Evolutionary conservation across 2,113 vertebrate species (phyloP), one percentile per base, ranked within the genome.

Genomic region (Progne subis): DNA sequence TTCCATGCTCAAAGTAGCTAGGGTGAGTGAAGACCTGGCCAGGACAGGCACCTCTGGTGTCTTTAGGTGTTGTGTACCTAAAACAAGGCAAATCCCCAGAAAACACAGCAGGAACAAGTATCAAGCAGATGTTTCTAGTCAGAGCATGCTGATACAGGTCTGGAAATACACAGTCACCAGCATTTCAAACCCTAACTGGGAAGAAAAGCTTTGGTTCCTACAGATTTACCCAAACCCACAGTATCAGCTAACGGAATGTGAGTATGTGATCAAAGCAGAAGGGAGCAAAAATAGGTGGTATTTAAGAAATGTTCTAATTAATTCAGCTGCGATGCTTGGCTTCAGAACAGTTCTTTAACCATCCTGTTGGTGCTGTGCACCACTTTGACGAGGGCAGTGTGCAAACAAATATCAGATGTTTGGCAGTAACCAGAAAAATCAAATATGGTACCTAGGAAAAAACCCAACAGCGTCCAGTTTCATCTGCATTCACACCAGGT

Each of bases 331-430:
- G 82, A 25, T 8, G 71, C 71, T 84, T 88, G 94, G 94, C 84
- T 96, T 65, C 39, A 32, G 63, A 81, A 90, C 57, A 69, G 60
- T 29, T 89, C 59, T 49, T 56, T 65, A 94, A 65, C 92, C 85
- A 92, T 85, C 95, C 29, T 68, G 60, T 59, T 92, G 71, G 75
- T 77, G 88, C 65, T 87, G 65, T 12, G 61, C 72, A 94, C 79
- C 70, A 80, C 83, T 92, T 86, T 37, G 83, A 94, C 37, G 94
- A 47, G n/a, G 74, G 32, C 82, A 92, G 90, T 70, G 53, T 88
- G 92, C 91, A 96, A 93, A 96, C 92, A 96, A 95, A 70, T 80
- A 94, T 90, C 94, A 95, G 96, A 93, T 87, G 82, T 85, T 89
- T 96, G 93, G 92, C 59, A 15, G 68, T 37, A 57, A 50, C 25